These are phyloP conservation scores for Oppia nitens DNA, from an alignment of 1,140 invertebrate genomes.

Conservation along the genomic window DNA sequence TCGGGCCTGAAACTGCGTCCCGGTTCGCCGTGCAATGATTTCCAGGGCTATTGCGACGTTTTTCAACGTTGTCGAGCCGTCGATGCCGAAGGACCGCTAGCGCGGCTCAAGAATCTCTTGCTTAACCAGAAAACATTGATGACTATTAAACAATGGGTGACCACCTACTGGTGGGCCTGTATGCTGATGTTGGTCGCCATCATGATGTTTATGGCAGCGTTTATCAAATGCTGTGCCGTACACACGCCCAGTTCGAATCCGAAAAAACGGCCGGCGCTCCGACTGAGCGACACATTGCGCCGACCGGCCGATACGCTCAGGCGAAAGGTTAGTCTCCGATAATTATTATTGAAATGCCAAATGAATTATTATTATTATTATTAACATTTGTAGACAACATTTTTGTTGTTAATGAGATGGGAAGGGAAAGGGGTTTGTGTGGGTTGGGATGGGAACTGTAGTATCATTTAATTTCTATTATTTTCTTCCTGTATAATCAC, in stretches of 20 bases:
- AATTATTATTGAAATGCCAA: too few species aligned
- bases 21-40: conserved; percentile 93
- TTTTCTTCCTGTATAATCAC: too few species aligned
- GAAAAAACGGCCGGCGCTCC: conserved; percentile 64
- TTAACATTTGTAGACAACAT: too few species aligned
- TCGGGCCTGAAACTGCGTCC: conserved; percentile 68
- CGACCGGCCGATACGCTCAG: conserved; percentile 72
- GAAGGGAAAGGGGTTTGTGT: too few species aligned
- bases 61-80: conserved; percentile 94
- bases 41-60: conserved; percentile 97
- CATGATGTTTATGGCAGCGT: conserved; percentile 90
- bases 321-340: conserved; percentile 55
- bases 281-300: conserved; percentile 67
- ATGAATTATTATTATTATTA: too few species aligned
- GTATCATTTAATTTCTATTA: too few species aligned
- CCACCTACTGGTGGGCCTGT: conserved; percentile 92
- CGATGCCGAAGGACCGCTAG: conserved; percentile 92
- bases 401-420: too few species aligned
- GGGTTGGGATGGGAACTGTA: too few species aligned
- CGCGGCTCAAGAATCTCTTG: conserved; percentile 85
- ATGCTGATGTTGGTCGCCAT: conserved; percentile 74
- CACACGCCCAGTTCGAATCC: conserved; percentile 96
- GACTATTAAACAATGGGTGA: conserved; percentile 71
- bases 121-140: conserved; percentile 77
- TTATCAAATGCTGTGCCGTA: conserved; percentile 97